These are phyloP conservation scores for Sciaenops ocellatus DNA, from an alignment of 2,797 vertebrate genomes.

Conservation along the genomic window DNA sequence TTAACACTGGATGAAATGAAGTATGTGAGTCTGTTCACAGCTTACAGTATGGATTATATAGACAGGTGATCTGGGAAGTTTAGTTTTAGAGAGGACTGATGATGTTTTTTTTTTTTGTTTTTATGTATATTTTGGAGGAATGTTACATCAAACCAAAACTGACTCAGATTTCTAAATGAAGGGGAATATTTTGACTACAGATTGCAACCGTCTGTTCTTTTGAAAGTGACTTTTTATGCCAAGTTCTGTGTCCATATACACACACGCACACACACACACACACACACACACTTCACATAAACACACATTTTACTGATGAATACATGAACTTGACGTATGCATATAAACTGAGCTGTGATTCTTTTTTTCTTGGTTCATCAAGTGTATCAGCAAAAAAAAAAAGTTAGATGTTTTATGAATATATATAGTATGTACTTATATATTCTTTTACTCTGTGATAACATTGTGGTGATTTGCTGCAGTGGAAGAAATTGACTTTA, in stretches of 20 bases:
- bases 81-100: conserved; percentile 55
- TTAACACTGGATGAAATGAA: conserved; percentile 71
- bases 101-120: conserved; percentile 20
- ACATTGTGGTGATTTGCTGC: conserved; percentile 60
- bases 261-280: conserved; percentile 32
- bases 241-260: conserved; percentile 49
- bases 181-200: conserved; percentile 53
- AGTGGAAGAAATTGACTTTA: conserved; percentile 66
- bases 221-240: conserved; percentile 66
- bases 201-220: conserved; percentile 47
- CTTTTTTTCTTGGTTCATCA: conserved; percentile 57
- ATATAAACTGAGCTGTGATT: conserved; percentile 65
- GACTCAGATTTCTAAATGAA: conserved; percentile 59
- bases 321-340: conserved; percentile 53
- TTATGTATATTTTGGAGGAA: conserved; percentile 61
- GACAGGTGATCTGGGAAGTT: conserved; percentile 45
- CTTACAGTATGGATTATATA: conserved; percentile 39
- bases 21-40: conserved; percentile 50
- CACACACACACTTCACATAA: conserved; percentile 11
- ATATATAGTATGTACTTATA: conserved; percentile 74
- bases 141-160: conserved; percentile 66
- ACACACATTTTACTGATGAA: conserved; percentile 34
- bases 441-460: conserved; percentile 75
- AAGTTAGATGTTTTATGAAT: conserved; percentile 65
- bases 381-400: conserved; percentile 59